Conservation (phyloP, 2,113 vertebrate genomes). For the Solenodon paradoxus region DNA sequence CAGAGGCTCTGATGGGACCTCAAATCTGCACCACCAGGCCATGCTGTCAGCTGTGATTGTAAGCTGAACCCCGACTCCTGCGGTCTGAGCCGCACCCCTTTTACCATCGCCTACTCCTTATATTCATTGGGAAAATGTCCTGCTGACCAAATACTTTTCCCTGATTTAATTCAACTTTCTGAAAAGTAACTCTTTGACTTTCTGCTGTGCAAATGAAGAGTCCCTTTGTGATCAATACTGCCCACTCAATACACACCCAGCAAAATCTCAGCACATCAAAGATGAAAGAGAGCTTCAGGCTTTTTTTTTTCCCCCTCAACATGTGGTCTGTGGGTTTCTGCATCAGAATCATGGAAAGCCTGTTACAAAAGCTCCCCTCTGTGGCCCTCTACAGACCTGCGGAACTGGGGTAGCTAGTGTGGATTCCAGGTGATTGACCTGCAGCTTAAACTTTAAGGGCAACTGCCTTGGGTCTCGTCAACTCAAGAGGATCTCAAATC, state of each 20-base stretch:
- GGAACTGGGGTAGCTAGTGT: too few relatives aligned
- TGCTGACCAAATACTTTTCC: not conserved
- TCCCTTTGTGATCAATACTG: not conserved
- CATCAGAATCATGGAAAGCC: not conserved
- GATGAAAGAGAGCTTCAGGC: not conserved
- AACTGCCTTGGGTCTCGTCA: not conserved
- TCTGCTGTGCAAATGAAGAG: not conserved
- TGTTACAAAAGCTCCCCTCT: not conserved
- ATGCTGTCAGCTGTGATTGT: rapidly evolving
- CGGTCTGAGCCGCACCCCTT: not conserved
- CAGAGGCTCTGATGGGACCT: not conserved
- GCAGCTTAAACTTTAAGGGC: not conserved
- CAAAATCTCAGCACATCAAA: not conserved
- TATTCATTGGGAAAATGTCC: not conserved
- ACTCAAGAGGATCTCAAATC: not conserved
- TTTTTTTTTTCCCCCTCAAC: not conserved
- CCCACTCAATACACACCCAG: not conserved
- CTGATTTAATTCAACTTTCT: not conserved
- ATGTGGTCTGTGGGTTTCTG: not conserved
- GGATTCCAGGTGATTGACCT: not conserved
- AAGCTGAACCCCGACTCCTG: rapidly evolving
- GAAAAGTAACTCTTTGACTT: not conserved
- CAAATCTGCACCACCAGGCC: too few relatives aligned
- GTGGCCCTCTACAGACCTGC: not conserved
- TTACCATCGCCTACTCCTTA: not conserved